Percentiles rank a stretch among this genome's conserved stretches.
Conservation (phyloP, 2,888 invertebrate genomes). For the Augiades crinisus region DNA sequence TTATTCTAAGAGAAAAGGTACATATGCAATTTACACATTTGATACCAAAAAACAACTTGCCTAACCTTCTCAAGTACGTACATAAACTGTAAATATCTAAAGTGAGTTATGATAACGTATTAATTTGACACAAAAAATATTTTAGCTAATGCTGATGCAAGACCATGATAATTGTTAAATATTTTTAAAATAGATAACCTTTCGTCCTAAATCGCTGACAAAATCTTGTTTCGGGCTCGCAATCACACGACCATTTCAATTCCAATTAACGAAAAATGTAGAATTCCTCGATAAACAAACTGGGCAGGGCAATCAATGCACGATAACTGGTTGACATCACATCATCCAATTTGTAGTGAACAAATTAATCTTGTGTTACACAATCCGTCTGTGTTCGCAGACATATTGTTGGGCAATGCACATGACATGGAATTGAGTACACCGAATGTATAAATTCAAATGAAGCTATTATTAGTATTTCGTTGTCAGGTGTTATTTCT, state of each 20-base stretch:
- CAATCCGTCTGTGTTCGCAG: conserved; percentile 4
- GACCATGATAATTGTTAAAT: neutral
- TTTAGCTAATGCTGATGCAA: conserved; percentile 9
- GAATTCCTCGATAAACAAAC: conserved; percentile 11
- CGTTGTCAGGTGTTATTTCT: too few relatives aligned
- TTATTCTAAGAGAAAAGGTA: too few relatives aligned
- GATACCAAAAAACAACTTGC: too few relatives aligned
- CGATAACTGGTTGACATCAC: conserved; percentile 19
- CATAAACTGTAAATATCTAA: too few relatives aligned
- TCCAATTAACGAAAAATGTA: conserved; percentile 2
- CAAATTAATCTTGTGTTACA: conserved; percentile 10
- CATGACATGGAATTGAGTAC: neutral
- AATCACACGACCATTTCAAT: conserved; percentile 2
- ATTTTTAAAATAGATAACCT: conserved; percentile 10
- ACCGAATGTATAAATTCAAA: too few relatives aligned
- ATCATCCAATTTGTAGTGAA: conserved; percentile 2
- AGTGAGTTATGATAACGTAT: too few relatives aligned
- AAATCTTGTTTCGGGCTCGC: conserved; percentile 6
- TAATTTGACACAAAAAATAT: too few relatives aligned
- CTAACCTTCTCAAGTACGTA: too few relatives aligned
- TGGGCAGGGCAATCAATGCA: conserved; percentile 10
- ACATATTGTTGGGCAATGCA: neutral
- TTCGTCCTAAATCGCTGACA: neutral
- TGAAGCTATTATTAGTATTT: too few relatives aligned
- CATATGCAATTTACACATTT: too few relatives aligned